These are phyloP conservation scores for Cliona cf. orientalis DNA, from an alignment of 37 sponge, comb jelly and placozoan genomes.

Conservation along the genomic window DNA sequence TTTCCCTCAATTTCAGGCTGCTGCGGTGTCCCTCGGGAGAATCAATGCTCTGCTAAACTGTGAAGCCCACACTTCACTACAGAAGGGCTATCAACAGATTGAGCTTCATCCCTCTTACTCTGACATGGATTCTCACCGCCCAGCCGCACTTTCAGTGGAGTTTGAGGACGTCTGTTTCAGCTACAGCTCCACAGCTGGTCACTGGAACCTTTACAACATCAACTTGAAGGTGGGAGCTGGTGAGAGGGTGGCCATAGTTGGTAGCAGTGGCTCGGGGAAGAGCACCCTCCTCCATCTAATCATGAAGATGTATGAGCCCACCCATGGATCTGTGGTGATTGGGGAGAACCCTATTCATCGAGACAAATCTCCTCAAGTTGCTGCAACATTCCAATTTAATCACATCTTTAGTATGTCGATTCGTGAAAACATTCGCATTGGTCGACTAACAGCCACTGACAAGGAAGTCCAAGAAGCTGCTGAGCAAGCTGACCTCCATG, in stretches of 20 bases:
- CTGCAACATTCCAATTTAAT: conserved; percentile 35
- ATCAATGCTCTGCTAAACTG: conserved; percentile 37
- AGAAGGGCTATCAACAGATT: background rate
- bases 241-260: conserved; percentile 64
- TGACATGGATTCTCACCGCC: no score
- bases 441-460: conserved; percentile 29
- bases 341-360: conserved; percentile 7
- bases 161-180: conserved; percentile 50
- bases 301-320: conserved; percentile 52
- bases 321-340: conserved; percentile 40
- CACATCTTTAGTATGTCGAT: conserved; percentile 65
- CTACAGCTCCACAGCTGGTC: conserved; percentile 39
- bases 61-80: background rate
- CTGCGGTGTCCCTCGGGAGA: conserved; percentile 28
- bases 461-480: conserved; percentile 49
- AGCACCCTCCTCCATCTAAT: conserved; percentile 67
- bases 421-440: conserved; percentile 60
- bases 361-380: background rate
- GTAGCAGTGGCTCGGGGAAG: conserved; percentile 72
- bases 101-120: background rate
- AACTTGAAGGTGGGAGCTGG: conserved; percentile 35
- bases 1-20: conserved; percentile 31
- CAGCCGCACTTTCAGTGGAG: background rate
- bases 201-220: conserved; percentile 71
- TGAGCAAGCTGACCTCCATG: conserved; percentile 39